phyloP scores from a whole-genome alignment of 2,113 vertebrate genomes.

The Micromys minutus region DNA sequence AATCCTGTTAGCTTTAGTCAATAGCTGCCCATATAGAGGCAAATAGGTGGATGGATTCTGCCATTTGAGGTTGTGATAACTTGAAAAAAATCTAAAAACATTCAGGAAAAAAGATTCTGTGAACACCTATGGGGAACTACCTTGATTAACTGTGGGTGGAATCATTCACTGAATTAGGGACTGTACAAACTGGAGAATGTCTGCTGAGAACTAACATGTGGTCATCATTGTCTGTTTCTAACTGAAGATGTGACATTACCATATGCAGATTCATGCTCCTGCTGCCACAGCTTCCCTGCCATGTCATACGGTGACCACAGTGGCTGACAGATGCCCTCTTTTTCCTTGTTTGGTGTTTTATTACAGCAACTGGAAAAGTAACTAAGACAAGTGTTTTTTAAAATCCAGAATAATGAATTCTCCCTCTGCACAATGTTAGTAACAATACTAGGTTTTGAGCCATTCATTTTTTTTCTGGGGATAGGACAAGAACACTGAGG shows the following conservation, averaged over 20 bases:
- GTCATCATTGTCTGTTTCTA: neutral
- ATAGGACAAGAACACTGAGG: neutral
- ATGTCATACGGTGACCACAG: neutral
- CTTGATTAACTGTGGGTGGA: neutral
- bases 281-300: neutral
- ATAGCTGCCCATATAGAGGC: neutral
- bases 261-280: too few species aligned
- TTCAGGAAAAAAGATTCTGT: neutral
- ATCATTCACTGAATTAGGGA: neutral
- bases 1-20: neutral
- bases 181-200: neutral
- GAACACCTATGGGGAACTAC: neutral
- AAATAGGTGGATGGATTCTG: neutral
- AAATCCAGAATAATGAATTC: neutral
- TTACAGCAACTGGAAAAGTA: neutral
- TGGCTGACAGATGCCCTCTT: neutral
- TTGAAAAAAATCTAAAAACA: neutral
- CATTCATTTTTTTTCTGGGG: neutral
- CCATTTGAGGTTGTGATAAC: neutral
- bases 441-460: neutral
- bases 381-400: neutral
- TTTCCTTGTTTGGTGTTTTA: neutral
- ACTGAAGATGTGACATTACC: neutral
- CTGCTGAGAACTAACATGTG: neutral
- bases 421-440: neutral